phyloP scores from a whole-genome alignment of 2,888 invertebrate genomes.

The Polyommatus iphigenia region DNA sequence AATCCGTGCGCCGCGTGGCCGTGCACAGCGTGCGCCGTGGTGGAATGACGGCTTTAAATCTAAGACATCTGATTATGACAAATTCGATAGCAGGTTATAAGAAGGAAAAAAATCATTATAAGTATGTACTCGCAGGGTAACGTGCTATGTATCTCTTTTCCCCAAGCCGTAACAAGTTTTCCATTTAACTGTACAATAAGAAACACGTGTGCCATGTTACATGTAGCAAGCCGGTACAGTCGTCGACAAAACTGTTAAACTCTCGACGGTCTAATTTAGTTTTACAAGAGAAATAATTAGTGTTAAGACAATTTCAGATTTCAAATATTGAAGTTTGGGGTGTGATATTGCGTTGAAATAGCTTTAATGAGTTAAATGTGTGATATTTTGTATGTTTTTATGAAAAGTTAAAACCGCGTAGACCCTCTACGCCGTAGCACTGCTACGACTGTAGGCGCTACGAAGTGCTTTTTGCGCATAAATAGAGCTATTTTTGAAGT shows the following conservation, averaged over 20 bases:
- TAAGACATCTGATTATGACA: too few species aligned
- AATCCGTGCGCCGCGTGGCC: too few species aligned
- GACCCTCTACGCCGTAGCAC: background rate
- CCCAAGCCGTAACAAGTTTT: background rate
- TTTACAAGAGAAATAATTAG: background rate
- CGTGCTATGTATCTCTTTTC: too few species aligned
- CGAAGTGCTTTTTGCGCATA: background rate
- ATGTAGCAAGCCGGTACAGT: conserved; percentile 3
- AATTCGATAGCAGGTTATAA: too few species aligned
- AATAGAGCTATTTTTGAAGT: background rate
- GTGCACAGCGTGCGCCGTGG: too few species aligned
- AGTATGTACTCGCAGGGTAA: too few species aligned
- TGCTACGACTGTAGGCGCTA: background rate
- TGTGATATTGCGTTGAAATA: background rate
- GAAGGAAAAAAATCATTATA: too few species aligned
- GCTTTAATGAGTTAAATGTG: background rate
- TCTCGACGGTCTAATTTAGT: background rate
- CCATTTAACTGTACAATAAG: conserved; percentile 6
- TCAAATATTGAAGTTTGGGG: background rate
- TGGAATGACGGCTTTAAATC: too few species aligned
- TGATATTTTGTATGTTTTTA: background rate
- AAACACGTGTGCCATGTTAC: conserved; percentile 1
- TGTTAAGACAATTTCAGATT: background rate
- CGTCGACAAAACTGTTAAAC: background rate
- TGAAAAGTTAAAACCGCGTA: background rate